phyloP scores from a whole-genome alignment of 2,113 vertebrate species.

The Varanus salvator region DNA sequence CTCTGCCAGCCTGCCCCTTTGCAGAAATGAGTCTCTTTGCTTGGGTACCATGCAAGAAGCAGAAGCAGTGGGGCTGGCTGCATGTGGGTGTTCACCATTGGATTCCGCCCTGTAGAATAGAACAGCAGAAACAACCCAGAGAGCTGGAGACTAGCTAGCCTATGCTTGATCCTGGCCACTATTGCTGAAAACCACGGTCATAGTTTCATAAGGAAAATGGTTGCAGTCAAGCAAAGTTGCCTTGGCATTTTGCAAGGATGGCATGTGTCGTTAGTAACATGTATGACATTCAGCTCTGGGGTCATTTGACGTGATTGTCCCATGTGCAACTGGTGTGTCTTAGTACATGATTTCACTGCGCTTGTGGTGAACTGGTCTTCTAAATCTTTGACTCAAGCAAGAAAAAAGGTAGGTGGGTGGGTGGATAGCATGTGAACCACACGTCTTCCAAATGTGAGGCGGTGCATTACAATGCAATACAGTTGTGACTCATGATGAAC shows the following conservation, averaged over 20 bases:
- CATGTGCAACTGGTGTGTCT: background rate
- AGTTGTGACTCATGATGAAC: background rate
- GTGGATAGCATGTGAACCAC: too few species aligned
- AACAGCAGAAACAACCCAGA: background rate
- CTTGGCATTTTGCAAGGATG: background rate
- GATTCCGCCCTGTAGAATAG: background rate
- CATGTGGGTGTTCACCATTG: too few species aligned
- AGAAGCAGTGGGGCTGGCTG: too few species aligned
- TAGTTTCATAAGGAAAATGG: background rate
- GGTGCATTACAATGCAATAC: background rate
- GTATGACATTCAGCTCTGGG: background rate
- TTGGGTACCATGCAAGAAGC: too few species aligned
- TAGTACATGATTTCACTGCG: background rate
- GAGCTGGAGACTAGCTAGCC: background rate
- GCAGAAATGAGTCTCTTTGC: too few species aligned
- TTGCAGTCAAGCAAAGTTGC: background rate
- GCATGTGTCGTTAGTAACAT: background rate
- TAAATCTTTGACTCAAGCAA: background rate
- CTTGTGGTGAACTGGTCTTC: background rate
- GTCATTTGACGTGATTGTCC: background rate
- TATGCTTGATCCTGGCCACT: background rate
- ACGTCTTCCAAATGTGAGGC: background rate
- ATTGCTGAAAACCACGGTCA: background rate
- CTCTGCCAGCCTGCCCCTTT: too few species aligned
- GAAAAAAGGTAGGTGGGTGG: too few species aligned